Percentiles rank a stretch among this genome's conserved stretches.
phyloP scores from a whole-genome alignment of 1,140 invertebrate genomes.

The Penaeus vannamei region DNA sequence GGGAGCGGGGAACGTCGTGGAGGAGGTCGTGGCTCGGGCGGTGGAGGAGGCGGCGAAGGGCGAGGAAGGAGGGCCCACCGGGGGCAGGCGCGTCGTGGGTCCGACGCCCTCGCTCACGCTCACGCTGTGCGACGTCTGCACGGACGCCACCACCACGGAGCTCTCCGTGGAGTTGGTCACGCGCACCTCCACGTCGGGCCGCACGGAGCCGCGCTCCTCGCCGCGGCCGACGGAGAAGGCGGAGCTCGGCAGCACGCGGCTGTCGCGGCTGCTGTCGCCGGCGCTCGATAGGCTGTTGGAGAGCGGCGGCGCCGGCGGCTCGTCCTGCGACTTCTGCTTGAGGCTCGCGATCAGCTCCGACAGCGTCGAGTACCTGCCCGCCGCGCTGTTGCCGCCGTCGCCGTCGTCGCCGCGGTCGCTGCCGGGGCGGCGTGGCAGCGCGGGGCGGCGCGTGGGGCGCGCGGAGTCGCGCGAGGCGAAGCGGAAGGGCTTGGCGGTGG shows the following conservation, averaged over 20 bases:
- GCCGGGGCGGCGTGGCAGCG: neutral
- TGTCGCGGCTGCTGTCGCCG: constrained; percentile 22
- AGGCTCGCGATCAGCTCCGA: constrained; percentile 48
- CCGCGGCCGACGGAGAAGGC: neutral
- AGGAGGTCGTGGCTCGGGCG: neutral
- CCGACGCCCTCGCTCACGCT: constrained; percentile 19
- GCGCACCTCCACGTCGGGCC: constrained; percentile 23
- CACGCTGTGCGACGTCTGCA: constrained; percentile 55
- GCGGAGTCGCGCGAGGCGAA: neutral
- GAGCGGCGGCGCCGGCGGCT: constrained; percentile 9
- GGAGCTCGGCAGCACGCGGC: neutral
- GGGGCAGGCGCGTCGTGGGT: neutral
- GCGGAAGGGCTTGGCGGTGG: constrained; percentile 3
- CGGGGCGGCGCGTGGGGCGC: neutral
- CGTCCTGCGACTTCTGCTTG: constrained; percentile 26
- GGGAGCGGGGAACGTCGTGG: neutral
- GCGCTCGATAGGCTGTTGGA: constrained; percentile 26
- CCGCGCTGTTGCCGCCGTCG: neutral
- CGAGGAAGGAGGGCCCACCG: neutral
- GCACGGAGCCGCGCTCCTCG: neutral
- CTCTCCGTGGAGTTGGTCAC: constrained; percentile 60
- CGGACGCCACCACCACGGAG: constrained; percentile 52
- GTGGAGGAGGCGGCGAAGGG: neutral
- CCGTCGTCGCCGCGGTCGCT: constrained; percentile 32
- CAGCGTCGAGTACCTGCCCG: constrained; percentile 42